Evolutionary conservation across 2,797 vertebrate genomes (phyloP), one percentile per base, ranked within the genome.

Genomic region (Atherinosoma microstoma): DNA sequence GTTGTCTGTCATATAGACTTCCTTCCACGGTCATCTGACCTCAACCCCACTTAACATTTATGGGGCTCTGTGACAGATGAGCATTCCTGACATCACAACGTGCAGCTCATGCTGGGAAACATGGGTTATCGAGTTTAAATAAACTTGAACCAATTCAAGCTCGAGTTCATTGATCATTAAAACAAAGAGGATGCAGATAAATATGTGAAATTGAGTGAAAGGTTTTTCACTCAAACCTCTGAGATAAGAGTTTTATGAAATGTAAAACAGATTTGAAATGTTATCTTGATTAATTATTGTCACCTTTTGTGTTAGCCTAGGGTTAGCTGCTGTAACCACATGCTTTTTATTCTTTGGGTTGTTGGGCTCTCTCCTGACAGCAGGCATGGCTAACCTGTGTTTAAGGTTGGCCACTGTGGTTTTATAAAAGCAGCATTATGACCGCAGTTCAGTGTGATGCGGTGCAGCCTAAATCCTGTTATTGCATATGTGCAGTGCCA

Each of bases 321-420:
- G 27, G 64, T 58, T 64, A 67, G 24, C 24, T 4, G 11, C 10
- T 27, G 15, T 42, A 45, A 51, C 51, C 58, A 70, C 35, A 32
- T 42, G 49, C 54, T 38, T 66, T 64, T 38, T 67, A 56, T 47
- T 34, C 47, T 67, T 57, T 56, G 57, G 57, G 15, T 38, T 58
- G 56, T 72, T 49, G 36, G 58, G 12, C 22, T 35, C 45, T 30
- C 77, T 82, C 42, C 40, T 78, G 71, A 82, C 80, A 79, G 85
- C 73, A 42, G 49, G 35, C 65, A 64, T 45, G 64, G 69, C 74
- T 76, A 86, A 81, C 68, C 75, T 59, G 73, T 84, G 76, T 86
- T 90, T 89, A 86, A 70, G 64, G 75, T 83, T 80, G 56, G 68
- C 82, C 73, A 15, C 78, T 67, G 78, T 64, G 87, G 80, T 24